A percentile compares a stretch with the other conserved stretches of the same genome.
Conservation (phyloP, 2,888 invertebrate genomes). For the Drosophila hawaiiensis region DNA sequence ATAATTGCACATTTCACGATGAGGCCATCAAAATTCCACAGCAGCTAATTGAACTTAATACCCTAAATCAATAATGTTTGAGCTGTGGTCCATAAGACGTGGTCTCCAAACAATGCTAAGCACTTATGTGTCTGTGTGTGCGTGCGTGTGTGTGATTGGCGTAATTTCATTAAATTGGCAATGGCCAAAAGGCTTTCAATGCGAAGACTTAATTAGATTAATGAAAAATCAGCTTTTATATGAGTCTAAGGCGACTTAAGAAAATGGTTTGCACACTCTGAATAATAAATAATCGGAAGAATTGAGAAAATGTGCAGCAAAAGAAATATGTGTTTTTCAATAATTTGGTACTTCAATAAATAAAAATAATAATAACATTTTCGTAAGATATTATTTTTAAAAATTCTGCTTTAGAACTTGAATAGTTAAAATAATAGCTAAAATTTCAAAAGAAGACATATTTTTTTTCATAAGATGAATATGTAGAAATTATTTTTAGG, state of each 20-base stretch:
- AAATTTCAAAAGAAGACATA: background rate
- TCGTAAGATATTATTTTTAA: background rate
- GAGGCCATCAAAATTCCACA: slow-evolving; percentile 48
- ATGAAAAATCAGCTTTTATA: slow-evolving; percentile 61
- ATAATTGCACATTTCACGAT: slow-evolving; percentile 30
- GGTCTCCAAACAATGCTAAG: slow-evolving; percentile 23
- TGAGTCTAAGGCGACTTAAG: slow-evolving; percentile 22
- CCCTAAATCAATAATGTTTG: slow-evolving; percentile 66
- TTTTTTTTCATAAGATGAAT: background rate
- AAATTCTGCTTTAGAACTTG: background rate
- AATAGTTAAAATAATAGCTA: background rate
- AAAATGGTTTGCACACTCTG: slow-evolving; percentile 17
- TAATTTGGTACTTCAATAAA: background rate
- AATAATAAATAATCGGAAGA: background rate
- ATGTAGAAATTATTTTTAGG: background rate
- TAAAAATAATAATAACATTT: background rate
- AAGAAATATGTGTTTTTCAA: background rate
- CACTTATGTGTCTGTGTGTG: slow-evolving; percentile 26
- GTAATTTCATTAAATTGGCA: slow-evolving; percentile 65
- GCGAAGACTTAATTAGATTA: slow-evolving; percentile 63
- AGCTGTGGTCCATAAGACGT: slow-evolving; percentile 23
- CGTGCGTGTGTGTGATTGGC: slow-evolving; percentile 29
- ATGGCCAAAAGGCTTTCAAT: slow-evolving; percentile 50
- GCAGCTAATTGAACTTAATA: slow-evolving; percentile 69
- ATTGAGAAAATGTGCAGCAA: background rate